A percentile compares a stretch with the other conserved stretches of the same genome.
These are phyloP conservation scores for Urosaurus nigricauda DNA, from an alignment of 2,797 vertebrate genomes.

Conservation along the genomic window DNA sequence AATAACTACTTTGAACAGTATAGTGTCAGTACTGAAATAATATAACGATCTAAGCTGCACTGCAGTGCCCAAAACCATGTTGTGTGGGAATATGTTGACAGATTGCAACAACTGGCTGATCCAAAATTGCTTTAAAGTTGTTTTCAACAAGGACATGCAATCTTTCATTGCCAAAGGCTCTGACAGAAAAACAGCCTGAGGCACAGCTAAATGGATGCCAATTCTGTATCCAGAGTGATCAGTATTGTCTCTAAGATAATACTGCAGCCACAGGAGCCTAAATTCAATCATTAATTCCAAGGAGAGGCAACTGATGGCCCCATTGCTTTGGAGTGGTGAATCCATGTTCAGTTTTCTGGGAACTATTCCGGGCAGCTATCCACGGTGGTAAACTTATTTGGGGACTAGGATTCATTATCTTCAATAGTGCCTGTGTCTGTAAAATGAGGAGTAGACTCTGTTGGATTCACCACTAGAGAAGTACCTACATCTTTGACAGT, in stretches of 20 bases:
- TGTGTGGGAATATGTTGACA: background rate
- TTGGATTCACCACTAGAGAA: too few relatives aligned
- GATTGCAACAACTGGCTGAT: background rate
- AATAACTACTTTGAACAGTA: too few relatives aligned
- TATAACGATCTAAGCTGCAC: background rate
- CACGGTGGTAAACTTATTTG: too few relatives aligned
- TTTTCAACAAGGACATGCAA: background rate
- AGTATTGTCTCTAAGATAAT: background rate
- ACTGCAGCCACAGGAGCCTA: background rate
- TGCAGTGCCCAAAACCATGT: background rate
- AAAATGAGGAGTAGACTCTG: too few relatives aligned
- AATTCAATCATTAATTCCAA: too few relatives aligned
- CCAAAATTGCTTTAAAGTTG: background rate
- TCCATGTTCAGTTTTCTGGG: too few relatives aligned
- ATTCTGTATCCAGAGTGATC: background rate
- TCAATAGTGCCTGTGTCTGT: too few relatives aligned
- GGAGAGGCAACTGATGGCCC: too few relatives aligned
- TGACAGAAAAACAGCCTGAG: background rate
- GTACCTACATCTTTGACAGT: too few relatives aligned
- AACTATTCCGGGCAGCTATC: too few relatives aligned
- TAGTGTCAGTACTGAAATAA: slow-evolving; percentile 5
- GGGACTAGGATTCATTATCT: too few relatives aligned
- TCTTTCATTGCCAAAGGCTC: background rate
- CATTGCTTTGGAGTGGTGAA: too few relatives aligned
- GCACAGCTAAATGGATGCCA: slow-evolving; percentile 8